phyloP scores from a whole-genome alignment of 2,888 invertebrate genomes.

The Lysandra coridon region DNA sequence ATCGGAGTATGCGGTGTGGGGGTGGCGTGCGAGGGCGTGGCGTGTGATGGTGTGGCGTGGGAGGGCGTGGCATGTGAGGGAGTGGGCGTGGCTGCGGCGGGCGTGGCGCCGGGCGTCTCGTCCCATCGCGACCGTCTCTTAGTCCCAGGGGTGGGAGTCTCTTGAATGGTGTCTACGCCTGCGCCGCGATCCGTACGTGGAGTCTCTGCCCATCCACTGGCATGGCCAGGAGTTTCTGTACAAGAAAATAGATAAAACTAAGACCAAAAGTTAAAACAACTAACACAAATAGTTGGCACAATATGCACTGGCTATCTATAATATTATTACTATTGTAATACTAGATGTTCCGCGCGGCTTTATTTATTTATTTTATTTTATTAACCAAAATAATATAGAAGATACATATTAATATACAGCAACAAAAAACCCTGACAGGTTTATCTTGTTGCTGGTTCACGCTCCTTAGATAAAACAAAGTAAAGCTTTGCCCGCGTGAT shows the following conservation, averaged over 20 bases:
- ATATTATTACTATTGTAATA: background rate
- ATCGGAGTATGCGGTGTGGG: conserved; percentile 83
- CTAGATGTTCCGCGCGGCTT: too few relatives aligned
- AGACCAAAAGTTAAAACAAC: background rate
- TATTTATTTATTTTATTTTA: too few relatives aligned
- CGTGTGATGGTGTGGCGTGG: conserved; percentile 86
- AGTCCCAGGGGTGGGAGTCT: conserved; percentile 96
- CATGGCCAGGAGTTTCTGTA: conserved; percentile 95
- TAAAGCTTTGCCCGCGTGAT: too few relatives aligned
- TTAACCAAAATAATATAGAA: too few relatives aligned
- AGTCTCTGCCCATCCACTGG: conserved; percentile 99
- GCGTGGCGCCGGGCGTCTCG: conserved; percentile 94
- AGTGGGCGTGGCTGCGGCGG: conserved; percentile 86
- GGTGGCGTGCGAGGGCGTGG: conserved; percentile 85
- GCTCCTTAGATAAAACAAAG: too few relatives aligned
- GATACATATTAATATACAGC: too few relatives aligned
- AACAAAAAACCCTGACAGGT: too few relatives aligned
- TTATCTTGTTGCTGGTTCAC: too few relatives aligned
- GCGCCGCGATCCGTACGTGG: conserved; percentile 95
- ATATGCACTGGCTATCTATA: too few relatives aligned
- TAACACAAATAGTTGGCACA: background rate
- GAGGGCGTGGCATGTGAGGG: conserved; percentile 86
- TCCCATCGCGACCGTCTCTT: conserved; percentile 99
- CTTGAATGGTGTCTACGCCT: conserved; percentile 89
- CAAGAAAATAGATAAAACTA: conserved; percentile 20